These are phyloP conservation scores for Eidolon dupreanum DNA, from an alignment of 2,797 vertebrate genomes.

Conservation along the genomic window DNA sequence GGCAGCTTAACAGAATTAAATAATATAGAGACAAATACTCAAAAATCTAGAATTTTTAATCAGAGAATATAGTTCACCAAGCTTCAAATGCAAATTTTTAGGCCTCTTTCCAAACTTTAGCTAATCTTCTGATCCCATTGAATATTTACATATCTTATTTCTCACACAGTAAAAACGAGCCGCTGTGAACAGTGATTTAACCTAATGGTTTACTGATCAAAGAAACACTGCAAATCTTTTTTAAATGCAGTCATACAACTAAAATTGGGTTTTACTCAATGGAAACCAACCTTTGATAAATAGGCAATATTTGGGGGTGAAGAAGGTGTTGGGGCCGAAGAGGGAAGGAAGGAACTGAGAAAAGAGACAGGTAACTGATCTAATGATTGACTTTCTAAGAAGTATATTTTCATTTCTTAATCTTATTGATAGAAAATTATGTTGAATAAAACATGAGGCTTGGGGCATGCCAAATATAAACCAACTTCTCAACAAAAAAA, in stretches of 20 bases:
- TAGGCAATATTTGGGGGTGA: neutral
- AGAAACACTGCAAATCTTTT: neutral
- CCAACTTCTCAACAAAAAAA: neutral
- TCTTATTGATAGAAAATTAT: neutral
- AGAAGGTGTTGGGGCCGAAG: neutral
- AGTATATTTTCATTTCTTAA: neutral
- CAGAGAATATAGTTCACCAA: slow-evolving; percentile 38
- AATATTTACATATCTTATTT: slow-evolving; percentile 63
- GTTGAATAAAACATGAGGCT: neutral
- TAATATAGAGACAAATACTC: slow-evolving; percentile 48
- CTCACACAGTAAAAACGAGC: slow-evolving; percentile 46
- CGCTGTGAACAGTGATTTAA: slow-evolving; percentile 55
- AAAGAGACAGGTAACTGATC: neutral
- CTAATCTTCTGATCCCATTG: slow-evolving; percentile 27
- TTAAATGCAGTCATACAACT: neutral
- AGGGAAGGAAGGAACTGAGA: neutral
- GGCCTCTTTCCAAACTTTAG: slow-evolving; percentile 46
- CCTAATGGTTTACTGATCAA: slow-evolving; percentile 58
- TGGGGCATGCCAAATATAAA: neutral
- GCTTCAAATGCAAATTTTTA: slow-evolving; percentile 64
- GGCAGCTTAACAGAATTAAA: slow-evolving; percentile 54
- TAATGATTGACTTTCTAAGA: neutral
- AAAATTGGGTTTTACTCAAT: neutral
- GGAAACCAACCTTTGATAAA: neutral
- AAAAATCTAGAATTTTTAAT: slow-evolving; percentile 57